Percentiles rank a stretch among this genome's conserved stretches.
Conservation (phyloP, 2,888 invertebrate species). For the Parochlus steinenii region DNA sequence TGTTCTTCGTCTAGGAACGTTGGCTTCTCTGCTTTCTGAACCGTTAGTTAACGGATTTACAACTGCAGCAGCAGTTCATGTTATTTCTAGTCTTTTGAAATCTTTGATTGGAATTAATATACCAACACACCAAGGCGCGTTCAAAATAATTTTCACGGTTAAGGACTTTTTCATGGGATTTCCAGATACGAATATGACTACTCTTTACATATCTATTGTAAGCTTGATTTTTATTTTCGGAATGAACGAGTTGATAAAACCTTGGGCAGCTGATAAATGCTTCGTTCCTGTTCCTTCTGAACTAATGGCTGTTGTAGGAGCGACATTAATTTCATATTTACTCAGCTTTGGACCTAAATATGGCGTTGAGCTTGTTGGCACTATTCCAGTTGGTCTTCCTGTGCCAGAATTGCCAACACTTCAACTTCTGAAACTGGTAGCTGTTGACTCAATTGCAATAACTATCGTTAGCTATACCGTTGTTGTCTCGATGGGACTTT, state of each 20-base stretch:
- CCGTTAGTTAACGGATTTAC: constrained; percentile 56
- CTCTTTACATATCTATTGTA: constrained; percentile 28
- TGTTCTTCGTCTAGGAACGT: constrained; percentile 38
- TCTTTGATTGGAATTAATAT: constrained; percentile 40
- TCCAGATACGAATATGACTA: constrained; percentile 38
- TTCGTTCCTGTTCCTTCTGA: constrained; percentile 72
- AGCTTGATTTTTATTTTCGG: background rate
- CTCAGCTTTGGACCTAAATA: constrained; percentile 39
- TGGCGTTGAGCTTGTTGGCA: constrained; percentile 49
- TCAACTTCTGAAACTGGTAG: constrained; percentile 27
- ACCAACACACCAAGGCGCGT: constrained; percentile 38
- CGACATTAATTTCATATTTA: constrained; percentile 50
- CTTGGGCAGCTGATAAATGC: constrained; percentile 43
- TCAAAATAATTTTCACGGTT: constrained; percentile 45
- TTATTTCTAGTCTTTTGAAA: constrained; percentile 48
- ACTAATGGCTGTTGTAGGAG: constrained; percentile 53
- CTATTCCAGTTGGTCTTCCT: constrained; percentile 65
- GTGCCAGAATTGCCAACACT: constrained; percentile 27
- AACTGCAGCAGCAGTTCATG: constrained; percentile 53
- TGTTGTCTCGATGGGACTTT: constrained; percentile 48
- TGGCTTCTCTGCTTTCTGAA: constrained; percentile 43
- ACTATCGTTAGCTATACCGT: constrained; percentile 48
- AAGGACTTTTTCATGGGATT: constrained; percentile 39
- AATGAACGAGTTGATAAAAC: constrained; percentile 32
- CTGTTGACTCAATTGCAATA: constrained; percentile 38